Evolutionary conservation across 2,797 vertebrate genomes (phyloP), one percentile per base, ranked within the genome.

Genomic region (Pangasius sanitwongsei): DNA sequence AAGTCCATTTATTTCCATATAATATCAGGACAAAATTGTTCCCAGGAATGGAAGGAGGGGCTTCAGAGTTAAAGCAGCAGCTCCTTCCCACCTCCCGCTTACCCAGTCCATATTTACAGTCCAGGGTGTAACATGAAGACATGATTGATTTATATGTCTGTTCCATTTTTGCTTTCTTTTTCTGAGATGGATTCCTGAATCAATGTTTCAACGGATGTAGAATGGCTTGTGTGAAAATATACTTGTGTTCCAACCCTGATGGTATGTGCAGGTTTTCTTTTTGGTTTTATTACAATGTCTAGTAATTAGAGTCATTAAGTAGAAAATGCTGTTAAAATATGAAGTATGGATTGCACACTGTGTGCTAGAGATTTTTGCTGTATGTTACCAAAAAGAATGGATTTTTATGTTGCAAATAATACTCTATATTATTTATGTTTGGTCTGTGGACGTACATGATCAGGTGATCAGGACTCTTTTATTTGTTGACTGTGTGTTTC

Each of bases 211-310:
- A 74, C 89, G 77, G 63, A 67, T 63, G 9, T 41, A 37, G 11
- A n/a, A 92, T 90, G 88, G 87, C 94, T 80, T 96, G 95, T 92
- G 94, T 97, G 48, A 95, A 96, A 91, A 91, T 97, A 59, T 97
- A 96, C 65, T 91, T 97, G 89, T 96, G 96, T 93, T 95, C 95
- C 86, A 96, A 96, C 93, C 96, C 96, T 57, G 91, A 95, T 85
- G 96, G 96, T 97, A 94, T 2, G 93, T 89, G 12, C 18, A 20
- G 6, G 28, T 57, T 59, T 48, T 41, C 5, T 6, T 87, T 69
- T 6, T 18, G 4, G 2, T 55, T 50, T 72, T 86, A 0, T 53
- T 59, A 83, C 83, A 25, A 41, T 67, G 41, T n/a, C n/a, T 34
- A 41, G 57, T 4, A 15, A 23, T 48, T 87, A 28, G 16, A 34